phyloP scores from a whole-genome alignment of 2,797 vertebrate genomes.

The Meda fulgida region DNA sequence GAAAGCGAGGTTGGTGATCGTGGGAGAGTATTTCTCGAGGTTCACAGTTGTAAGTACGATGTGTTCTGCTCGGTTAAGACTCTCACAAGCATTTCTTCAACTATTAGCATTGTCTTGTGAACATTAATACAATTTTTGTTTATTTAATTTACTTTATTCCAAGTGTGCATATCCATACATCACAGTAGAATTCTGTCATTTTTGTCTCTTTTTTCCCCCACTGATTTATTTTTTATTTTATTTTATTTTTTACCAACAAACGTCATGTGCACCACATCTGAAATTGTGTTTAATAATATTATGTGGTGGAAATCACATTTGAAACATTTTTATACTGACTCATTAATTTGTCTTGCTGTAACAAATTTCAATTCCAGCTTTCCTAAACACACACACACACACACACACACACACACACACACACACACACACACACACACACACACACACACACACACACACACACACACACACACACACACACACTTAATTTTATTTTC shows the following conservation, averaged over 20 bases:
- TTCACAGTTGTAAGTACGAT: not conserved
- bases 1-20: not conserved
- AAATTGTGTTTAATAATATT: not conserved
- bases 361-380: too few species aligned
- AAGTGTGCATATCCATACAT: not conserved
- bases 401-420: too few species aligned
- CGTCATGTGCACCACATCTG: not conserved
- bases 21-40: not conserved
- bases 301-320: not conserved
- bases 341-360: not conserved
- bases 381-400: too few species aligned
- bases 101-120: too few species aligned
- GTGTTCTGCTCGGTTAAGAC: constrained; percentile 1
- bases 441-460: too few species aligned
- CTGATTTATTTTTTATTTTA: not conserved
- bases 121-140: not conserved
- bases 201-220: not conserved
- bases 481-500: too few species aligned
- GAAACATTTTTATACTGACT: not conserved
- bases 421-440: too few species aligned
- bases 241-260: not conserved
- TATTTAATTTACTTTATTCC: not conserved
- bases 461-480: too few species aligned
- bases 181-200: not conserved
- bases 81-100: not conserved